Conservation (phyloP, 2,888 invertebrate species). For the Geotrupes spiniger region DNA sequence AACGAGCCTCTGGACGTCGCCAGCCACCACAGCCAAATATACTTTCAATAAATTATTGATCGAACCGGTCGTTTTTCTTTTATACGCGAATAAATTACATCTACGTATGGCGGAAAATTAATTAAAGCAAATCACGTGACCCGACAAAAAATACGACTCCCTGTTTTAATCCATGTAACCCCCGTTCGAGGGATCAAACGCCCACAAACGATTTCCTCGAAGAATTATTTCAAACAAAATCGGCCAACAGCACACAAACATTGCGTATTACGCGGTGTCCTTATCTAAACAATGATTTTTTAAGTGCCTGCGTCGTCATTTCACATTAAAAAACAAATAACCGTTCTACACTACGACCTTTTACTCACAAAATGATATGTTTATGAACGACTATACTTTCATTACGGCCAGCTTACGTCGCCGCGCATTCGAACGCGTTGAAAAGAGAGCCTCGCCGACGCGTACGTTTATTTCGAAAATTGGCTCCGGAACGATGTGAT, state of each 20-base stretch:
- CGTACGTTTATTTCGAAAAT: constrained; percentile 22
- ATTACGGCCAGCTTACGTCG: constrained; percentile 5
- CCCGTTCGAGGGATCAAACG: constrained; percentile 11
- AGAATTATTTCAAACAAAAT: no score
- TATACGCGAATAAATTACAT: constrained; percentile 2
- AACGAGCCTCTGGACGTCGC: no score
- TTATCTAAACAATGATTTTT: constrained; percentile 2
- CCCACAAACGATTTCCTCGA: no score
- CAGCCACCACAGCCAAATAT: no score
- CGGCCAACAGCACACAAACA: no score
- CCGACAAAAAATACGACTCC: constrained; percentile 12
- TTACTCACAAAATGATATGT: constrained; percentile 26
- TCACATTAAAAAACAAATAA: constrained; percentile 12
- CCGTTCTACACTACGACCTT: constrained; percentile 12
- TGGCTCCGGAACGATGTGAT: constrained; percentile 23
- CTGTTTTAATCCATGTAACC: constrained; percentile 14
- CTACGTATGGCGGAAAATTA: constrained; percentile 2
- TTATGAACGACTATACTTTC: constrained; percentile 27
- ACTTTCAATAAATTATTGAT: constrained; percentile 13
- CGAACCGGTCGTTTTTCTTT: neutral
- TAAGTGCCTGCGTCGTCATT: constrained; percentile 9
- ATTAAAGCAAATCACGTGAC: constrained; percentile 13
- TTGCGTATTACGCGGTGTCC: no score
- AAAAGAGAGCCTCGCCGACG: constrained; percentile 14
- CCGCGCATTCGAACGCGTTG: constrained; percentile 6